phyloP scores from a whole-genome alignment of 2,888 invertebrate genomes.

The Gasteruption jaculator region DNA sequence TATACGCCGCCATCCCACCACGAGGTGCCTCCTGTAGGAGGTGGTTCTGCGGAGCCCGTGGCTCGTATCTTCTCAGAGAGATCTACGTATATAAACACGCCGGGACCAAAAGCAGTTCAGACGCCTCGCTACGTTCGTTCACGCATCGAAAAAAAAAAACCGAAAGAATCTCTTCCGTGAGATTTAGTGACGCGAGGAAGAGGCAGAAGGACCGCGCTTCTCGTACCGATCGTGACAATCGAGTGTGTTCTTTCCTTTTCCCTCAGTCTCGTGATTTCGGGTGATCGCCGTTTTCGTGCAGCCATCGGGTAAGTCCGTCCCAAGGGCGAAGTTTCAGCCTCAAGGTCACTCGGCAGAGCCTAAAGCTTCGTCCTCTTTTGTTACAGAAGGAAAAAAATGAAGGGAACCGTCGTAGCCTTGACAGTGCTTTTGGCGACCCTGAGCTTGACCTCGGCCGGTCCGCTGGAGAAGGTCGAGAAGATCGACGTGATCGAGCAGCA shows the following conservation, averaged over 20 bases:
- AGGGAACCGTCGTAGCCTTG: constrained; percentile 22
- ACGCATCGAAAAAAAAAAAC: constrained; percentile 34
- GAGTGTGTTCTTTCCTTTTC: too few species aligned
- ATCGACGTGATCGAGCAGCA: constrained; percentile 44
- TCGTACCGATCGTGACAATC: too few species aligned
- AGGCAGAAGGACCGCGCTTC: too few species aligned
- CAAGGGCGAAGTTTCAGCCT: too few species aligned
- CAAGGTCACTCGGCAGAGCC: too few species aligned
- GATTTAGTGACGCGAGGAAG: too few species aligned
- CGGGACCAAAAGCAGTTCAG: constrained; percentile 48
- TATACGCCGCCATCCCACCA: constrained; percentile 24
- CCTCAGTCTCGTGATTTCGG: too few species aligned
- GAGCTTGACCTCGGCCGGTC: constrained; percentile 36
- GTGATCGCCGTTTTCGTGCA: too few species aligned
- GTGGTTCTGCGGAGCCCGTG: constrained; percentile 33
- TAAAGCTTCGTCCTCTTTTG: background rate
- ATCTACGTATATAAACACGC: constrained; percentile 50
- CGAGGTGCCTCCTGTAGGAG: constrained; percentile 27
- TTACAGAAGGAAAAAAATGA: constrained; percentile 23
- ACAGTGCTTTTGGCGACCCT: constrained; percentile 22
- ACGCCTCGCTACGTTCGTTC: constrained; percentile 44
- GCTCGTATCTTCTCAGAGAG: constrained; percentile 35
- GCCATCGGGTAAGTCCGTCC: too few species aligned
- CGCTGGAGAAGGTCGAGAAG: constrained; percentile 46
- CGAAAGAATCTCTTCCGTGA: too few species aligned